Base-by-base conservation (phyloP, 1,140 invertebrate species). In the Tachypleus tridentatus region DNA sequence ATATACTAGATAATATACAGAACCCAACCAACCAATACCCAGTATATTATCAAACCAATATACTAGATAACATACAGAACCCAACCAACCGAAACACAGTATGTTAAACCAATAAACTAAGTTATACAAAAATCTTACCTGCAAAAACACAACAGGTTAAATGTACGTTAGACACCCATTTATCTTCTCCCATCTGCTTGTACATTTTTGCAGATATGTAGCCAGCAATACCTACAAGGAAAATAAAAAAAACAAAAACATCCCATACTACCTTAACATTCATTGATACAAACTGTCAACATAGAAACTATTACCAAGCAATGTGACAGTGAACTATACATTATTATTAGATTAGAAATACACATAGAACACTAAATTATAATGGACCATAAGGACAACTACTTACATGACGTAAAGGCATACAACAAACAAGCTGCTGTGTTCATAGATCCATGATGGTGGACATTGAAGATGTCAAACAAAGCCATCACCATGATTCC, bases 91-190 rank as follows among this genome's bases (percentile, higher is more conserved):
- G 29, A 29, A 29, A 29, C 29, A 29, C 29, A 29, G 29, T 29
- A 29, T 29, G 29, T 29, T 29, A 29, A 29, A 29, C 29, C 29
- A 29, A 29, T 29, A 29, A 29, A 29, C 29, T 29, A 29, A 0
- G 2, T 29, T 29, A 29, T 2, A 29, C 29, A 29, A 29, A 29
- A 29, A 58, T 65, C 69, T 73, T 72, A 81, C 80, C 72, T 59
- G 79, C 77, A 76, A 81, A 82, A 6, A 82, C 70, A 63, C 75
- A 74, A 9, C 79, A 80, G 4, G 80, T 81, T 0, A 81, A 71
- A 68, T 81, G 81, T 58, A 81, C 77, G 67, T 80, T 80, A 73
- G 77, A 77, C 9, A 81, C 79, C 81, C 81, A 82, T 63, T 75
- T 76, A n/a, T 77, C 75, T 64, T 79, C 80, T 50, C 77, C 77